Evolutionary conservation across 2,888 invertebrate species (phyloP).

Genomic region (Tupiocoris notatus): DNA sequence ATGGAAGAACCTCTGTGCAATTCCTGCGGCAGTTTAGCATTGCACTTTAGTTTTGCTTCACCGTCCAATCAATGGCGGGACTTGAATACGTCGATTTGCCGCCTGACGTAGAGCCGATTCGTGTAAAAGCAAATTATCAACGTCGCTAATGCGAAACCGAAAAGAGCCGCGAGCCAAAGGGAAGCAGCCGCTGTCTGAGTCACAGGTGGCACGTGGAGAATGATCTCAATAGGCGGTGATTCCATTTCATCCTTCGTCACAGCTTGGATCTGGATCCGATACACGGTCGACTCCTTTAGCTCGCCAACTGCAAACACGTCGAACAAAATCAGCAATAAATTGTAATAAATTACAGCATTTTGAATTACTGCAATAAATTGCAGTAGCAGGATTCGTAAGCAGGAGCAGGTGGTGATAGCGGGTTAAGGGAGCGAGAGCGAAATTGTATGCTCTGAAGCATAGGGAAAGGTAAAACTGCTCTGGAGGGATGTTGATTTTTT

Average conservation of each 20-base stretch:
- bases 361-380: too few species aligned
- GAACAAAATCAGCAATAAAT: too few species aligned
- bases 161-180: constrained; percentile 34
- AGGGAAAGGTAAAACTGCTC: too few species aligned
- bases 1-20: too few species aligned
- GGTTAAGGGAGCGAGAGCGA: too few species aligned
- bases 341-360: too few species aligned
- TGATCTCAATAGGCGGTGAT: constrained; percentile 58
- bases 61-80: constrained; percentile 20
- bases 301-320: constrained; percentile 66
- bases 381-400: too few species aligned
- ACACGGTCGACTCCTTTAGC: constrained; percentile 70
- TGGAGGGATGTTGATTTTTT: too few species aligned
- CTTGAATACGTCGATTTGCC: constrained; percentile 41
- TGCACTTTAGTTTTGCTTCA: not conserved
- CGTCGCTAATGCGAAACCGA: constrained; percentile 41
- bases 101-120: constrained; percentile 42
- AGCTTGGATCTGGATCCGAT: constrained; percentile 72
- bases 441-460: too few species aligned
- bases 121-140: constrained; percentile 44
- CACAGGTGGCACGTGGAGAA: constrained; percentile 68
- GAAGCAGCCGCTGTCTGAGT: constrained; percentile 52
- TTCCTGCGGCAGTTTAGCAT: too few species aligned
- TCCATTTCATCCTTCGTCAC: constrained; percentile 57
- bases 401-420: too few species aligned